A percentile compares a stretch with the other conserved stretches of the same genome.
Conservation (phyloP, 2,113 vertebrate species). For the Smithornis capensis region DNA sequence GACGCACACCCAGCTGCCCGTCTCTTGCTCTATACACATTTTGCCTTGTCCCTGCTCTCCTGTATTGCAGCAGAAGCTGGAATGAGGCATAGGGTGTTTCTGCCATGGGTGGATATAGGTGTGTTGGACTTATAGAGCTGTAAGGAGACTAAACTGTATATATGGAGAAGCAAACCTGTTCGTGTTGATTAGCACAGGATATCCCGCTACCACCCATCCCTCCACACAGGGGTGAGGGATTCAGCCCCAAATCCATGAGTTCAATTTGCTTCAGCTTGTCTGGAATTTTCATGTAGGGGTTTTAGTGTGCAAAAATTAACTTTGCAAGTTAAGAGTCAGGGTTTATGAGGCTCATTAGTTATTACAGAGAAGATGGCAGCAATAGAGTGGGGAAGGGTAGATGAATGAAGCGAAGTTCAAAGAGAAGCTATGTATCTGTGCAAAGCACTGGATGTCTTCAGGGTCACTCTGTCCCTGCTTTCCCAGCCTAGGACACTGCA, state of each 20-base stretch:
- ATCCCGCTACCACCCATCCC: accelerated
- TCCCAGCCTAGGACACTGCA: not conserved
- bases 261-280: not conserved
- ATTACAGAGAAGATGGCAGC: not conserved
- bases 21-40: not conserved
- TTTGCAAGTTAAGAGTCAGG: not conserved
- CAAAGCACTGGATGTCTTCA: not conserved
- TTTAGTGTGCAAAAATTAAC: not conserved
- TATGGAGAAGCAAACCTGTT: not conserved
- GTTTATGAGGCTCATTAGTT: not conserved
- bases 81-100: not conserved
- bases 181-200: not conserved
- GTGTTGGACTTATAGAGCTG: not conserved
- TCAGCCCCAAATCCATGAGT: not conserved
- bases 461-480: not conserved
- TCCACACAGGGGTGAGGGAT: not conserved
- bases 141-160: not conserved
- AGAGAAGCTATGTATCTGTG: not conserved
- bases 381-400: not conserved
- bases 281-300: not conserved
- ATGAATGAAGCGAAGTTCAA: not conserved
- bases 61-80: not conserved
- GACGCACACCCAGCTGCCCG: accelerated
- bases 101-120: no score
- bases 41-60: not conserved